phyloP scores from a whole-genome alignment of 2,797 vertebrate species.

The Sparidentex hasta region DNA sequence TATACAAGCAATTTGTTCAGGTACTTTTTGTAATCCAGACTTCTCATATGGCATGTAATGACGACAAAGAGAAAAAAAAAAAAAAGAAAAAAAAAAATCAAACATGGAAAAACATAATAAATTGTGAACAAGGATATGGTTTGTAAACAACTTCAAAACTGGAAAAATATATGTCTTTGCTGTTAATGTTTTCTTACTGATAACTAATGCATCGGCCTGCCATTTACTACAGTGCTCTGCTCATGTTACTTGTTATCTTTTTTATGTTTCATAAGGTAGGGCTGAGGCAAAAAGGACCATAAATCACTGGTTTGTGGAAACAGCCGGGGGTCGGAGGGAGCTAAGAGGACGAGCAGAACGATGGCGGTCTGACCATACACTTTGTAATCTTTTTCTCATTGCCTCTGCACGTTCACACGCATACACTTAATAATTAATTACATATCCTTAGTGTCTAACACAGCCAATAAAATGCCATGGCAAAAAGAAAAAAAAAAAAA shows the following conservation, averaged over 20 bases:
- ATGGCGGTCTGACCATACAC: conserved; percentile 48
- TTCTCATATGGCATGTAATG: conserved; percentile 93
- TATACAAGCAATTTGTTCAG: conserved; percentile 97
- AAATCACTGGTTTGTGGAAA: conserved; percentile 66
- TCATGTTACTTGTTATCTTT: conserved; percentile 80
- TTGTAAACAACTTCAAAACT: conserved; percentile 83
- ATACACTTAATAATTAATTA: conserved; percentile 67
- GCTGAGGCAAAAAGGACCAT: conserved; percentile 79
- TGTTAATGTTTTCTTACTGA: conserved; percentile 84
- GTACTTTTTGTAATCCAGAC: conserved; percentile 97
- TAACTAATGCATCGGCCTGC: conserved; percentile 83
- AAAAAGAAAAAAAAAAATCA: conserved; percentile 76
- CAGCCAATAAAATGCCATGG: conserved; percentile 68
- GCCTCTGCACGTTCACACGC: conserved; percentile 74
- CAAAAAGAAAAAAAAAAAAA: conserved; percentile 26
- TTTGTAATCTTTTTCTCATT: conserved; percentile 66
- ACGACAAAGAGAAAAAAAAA: conserved; percentile 78
- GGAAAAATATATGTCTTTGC: conserved; percentile 78
- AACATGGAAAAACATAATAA: conserved; percentile 81
- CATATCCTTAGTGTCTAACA: conserved; percentile 73
- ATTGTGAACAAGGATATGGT: conserved; percentile 84
- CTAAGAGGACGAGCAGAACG: conserved; percentile 41
- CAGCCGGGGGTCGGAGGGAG: conserved; percentile 34
- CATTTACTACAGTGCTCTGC: conserved; percentile 81
- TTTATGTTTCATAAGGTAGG: conserved; percentile 76